Evolutionary conservation across 2,797 vertebrate species (phyloP), one percentile per base, ranked within the genome.

Genomic region (Enteromius mattozi): DNA sequence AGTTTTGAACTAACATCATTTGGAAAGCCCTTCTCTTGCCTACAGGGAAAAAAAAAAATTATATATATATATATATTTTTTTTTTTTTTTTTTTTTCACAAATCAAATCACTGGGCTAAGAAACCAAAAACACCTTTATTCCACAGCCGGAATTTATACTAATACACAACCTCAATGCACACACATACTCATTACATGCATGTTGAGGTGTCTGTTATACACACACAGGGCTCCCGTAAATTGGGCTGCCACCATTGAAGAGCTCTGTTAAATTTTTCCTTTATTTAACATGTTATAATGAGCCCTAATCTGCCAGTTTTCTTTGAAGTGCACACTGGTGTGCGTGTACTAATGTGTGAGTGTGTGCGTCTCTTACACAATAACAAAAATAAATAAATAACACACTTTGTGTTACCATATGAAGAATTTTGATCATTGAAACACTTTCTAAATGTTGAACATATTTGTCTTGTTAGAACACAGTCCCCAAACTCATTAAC

Each of bases 401-500:
- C 47, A 61, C 37, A 63, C 27, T 27, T 7, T 81, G 37, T 14
- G 8, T 42, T 45, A 63, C 56, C 56, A 78, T 42, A 24, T 16
- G 24, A 78, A 78, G 56, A 65, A 30, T 79, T 13, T 65, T 27
- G 37, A 33, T 63, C 40, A 59, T 81, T 70, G 35, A 59, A 81
- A 81, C 66, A 54, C n/a, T 81, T 16, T 51, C 40, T 65, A 54
- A 54, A 80, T 4, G n/a, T 42, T 37, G 33, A 70, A 10, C 51
- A 72, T 51, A 61, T 61, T 78, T 66, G 8, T 47, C 69, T 47
- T 71, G 71, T 74, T 80, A 71, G 59, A 78, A 88, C 77, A 79
- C 77, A 37, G 83, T 21, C 72, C 72, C 70, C 54, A 75, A 75
- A 76, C 83, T 89, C 86, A 89, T 90, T 87, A 86, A 68, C 78